Base-by-base conservation (phyloP, 2,888 invertebrate species). In the Drosophila pseudotakahashii region DNA sequence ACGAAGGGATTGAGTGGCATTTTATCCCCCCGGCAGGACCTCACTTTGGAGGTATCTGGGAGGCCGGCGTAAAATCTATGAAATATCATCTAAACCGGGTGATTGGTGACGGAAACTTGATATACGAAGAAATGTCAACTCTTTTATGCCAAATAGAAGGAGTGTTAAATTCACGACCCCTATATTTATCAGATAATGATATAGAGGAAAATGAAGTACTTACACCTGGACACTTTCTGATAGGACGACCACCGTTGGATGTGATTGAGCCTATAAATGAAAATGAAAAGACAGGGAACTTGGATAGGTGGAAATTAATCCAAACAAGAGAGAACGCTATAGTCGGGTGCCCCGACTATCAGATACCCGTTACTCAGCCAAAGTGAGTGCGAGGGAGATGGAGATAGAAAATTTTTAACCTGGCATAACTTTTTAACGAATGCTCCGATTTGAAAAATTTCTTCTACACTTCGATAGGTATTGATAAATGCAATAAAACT, bases 251-350 rank as follows among this genome's bases (percentile, higher is more conserved):
- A 44, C 23, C 23, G 44, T 23, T 44, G 47, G 47, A 47, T 30
- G 26, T 47, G 26, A 14, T 30, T 14, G 47, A 47, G 26, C 47
- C 47, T 47, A 47, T 47, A 47, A n/a, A 30, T 26, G 30, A 47
- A 7, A 14, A 26, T 30, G 47, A 50, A 19, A n/a, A 19, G 19
- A 50, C 19, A 34, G 16, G n/a, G 13, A 41, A 14, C 10, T 41
- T 16, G 41, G 16, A 14, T 32, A 32, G 32, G 32, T 32, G 9
- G 32, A 32, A 32, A 32, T 32, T 32, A 32, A 32, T 32, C 9
- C 32, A 32, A 32, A n/a, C n/a, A n/a, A n/a, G n/a, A n/a, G n/a
- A n/a, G n/a, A n/a, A n/a, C n/a, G n/a, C n/a, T n/a, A n/a, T n/a
- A n/a, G n/a, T n/a, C n/a, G n/a, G n/a, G n/a, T n/a, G n/a, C n/a